These are phyloP conservation scores for Meloidogyne floridensis DNA, from an alignment of 1,140 invertebrate species.

Conservation along the genomic window DNA sequence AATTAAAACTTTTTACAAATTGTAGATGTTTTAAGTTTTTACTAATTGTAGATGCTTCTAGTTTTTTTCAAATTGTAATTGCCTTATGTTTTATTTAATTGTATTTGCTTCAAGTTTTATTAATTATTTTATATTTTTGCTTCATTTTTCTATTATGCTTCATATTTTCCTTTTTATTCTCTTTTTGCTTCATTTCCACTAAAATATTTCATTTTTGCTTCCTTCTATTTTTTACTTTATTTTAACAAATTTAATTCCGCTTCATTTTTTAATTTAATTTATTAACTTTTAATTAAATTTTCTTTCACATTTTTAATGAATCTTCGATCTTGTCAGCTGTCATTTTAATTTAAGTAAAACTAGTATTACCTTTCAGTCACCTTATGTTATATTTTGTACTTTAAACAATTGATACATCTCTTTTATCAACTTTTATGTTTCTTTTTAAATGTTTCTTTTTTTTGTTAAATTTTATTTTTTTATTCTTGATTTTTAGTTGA, in stretches of 20 bases:
- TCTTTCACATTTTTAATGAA: not conserved
- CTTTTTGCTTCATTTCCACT: too few species aligned
- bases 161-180: too few species aligned
- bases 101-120: too few species aligned
- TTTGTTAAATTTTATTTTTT: not conserved
- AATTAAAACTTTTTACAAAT: too few species aligned
- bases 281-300: not conserved
- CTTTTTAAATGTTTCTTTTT: not conserved
- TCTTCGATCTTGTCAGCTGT: conserved; percentile 5
- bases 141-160: too few species aligned
- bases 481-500: not conserved
- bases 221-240: not conserved
- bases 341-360: not conserved
- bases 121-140: too few species aligned
- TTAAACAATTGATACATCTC: not conserved
- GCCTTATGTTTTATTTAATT: too few species aligned
- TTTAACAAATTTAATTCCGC: too few species aligned
- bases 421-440: not conserved
- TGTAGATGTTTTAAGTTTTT: too few species aligned
- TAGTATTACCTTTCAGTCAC: not conserved
- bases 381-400: not conserved
- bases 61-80: too few species aligned
- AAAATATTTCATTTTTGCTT: not conserved
- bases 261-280: not conserved
- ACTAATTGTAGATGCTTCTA: too few species aligned